Base-by-base conservation (phyloP, 1,140 invertebrate species). In the Neodiprion virginianus region DNA sequence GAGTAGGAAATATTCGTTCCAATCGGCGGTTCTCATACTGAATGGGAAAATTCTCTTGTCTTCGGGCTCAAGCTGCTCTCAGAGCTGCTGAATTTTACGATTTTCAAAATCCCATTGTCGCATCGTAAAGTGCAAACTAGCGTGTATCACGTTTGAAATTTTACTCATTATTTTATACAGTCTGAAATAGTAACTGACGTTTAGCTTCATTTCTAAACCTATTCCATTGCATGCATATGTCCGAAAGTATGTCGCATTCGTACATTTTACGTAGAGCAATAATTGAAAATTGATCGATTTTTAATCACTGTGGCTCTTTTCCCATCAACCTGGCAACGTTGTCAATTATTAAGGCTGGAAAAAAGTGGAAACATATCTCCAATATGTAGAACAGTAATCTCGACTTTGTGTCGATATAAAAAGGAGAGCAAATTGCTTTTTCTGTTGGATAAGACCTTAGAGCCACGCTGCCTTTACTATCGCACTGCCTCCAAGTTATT, bases 341-440 rank as follows among this genome's bases (percentile, higher is more conserved):
- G 81, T 93, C 92, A 53, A 91, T 86, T 65, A 92, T 83, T 79
- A 91, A 89, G 17, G 91, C 92, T 12, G 92, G 92, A 72, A 93
- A 81, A 85, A 89, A 89, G 80, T 93, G 92, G 48, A 92, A 81
- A 67, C 92, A 85, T 77, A 92, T 87, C 8, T 14, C 67, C 12
- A 69, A 14, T 17, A 69, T 23, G 21, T 11, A 14, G 21, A 14
- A 69, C 0, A 69, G 14, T 21, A 69, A 23, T 23, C n/a, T 21
- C 8, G 17, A 69, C 8, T 69, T 69, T 11, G 23, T 23, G 0
- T 8, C 10, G 5, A 69, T 61, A 14, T 28, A 50, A n/a, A 14
- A 50, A 53, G 40, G 21, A 48, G 12, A 7, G 12, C 50, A 12
- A 1, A 75, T 23, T 11, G 67, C 67, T 69, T 21, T 47, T 21